Evolutionary conservation across 2,888 invertebrate genomes (phyloP), one percentile per base, ranked within the genome.

Genomic region (Cephus sareptanus): DNA sequence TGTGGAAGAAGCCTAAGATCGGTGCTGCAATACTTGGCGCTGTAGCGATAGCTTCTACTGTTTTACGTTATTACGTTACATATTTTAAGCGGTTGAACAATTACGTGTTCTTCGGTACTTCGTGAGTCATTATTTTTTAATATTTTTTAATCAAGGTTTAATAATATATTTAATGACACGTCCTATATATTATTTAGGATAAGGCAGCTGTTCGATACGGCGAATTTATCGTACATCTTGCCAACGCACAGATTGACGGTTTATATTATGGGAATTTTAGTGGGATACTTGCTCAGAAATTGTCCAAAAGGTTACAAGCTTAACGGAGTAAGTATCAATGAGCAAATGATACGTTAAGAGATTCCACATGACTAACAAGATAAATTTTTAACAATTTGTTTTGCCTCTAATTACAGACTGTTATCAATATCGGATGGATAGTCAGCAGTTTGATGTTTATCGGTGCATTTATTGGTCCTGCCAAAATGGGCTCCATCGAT

Each of bases 71-170:
- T 88, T 93, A 94, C 84, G 93, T 94, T 0, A 95, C 95, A 0
- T 93, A 94, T 80, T 91, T 92, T 0, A 93, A 93, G 87, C 92
- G 93, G 81, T 89, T 95, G 69, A 94, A 94, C 69, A 95, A 95
- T 90, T 95, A 94, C 83, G 93, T 95, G 30, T 95, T 94, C 89
- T 95, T 94, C 89, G 95, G 95, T 77, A 94, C 94, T 77, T 94
- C 95, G 95, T 95, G 91, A 94, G 94, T 93, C 15, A 31, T 13
- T 56, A 23, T 85, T 75, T 79, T 69, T 77, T 75, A n/a, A 34
- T 56, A 9, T 23, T 15, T 15, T 23, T 56, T 23, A 9, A 56
- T 56, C 9, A 30, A 13, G 4, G 31, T 30, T 30, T 34, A 23
- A 31, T 13, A 4, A 15, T 11, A 15, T 1, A 71, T 74, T 69